Percentiles rank a stretch among this genome's conserved stretches.
phyloP scores from a whole-genome alignment of 2,888 invertebrate species.

The Dolomedes plantarius region DNA sequence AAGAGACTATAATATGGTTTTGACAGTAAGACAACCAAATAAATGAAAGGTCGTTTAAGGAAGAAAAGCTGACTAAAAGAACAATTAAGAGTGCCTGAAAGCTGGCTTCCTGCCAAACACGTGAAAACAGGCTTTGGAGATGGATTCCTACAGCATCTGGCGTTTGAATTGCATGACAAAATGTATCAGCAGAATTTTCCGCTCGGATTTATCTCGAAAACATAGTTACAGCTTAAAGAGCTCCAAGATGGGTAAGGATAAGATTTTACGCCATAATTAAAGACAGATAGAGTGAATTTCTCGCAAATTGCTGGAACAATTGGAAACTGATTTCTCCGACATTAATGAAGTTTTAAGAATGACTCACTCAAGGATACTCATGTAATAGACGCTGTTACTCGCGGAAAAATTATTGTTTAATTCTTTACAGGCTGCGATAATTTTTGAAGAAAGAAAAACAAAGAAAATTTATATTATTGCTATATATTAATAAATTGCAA shows the following conservation, averaged over 20 bases:
- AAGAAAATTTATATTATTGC: too few relatives aligned
- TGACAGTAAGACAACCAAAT: conserved; percentile 17
- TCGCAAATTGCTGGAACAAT: too few relatives aligned
- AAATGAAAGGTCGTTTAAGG: conserved; percentile 26
- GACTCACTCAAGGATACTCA: too few relatives aligned
- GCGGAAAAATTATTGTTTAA: too few relatives aligned
- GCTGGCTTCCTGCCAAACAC: conserved; percentile 29
- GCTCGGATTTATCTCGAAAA: conserved; percentile 7
- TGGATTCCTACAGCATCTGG: conserved; percentile 11
- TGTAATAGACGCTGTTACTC: too few relatives aligned
- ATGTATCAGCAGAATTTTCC: background rate
- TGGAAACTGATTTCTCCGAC: too few relatives aligned
- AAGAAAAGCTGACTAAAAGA: conserved; percentile 11
- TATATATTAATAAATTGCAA: too few relatives aligned
- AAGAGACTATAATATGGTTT: conserved; percentile 18
- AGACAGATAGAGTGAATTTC: background rate
- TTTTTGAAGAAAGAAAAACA: too few relatives aligned
- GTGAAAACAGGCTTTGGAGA: conserved; percentile 24
- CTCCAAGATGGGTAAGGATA: background rate
- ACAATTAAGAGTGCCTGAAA: conserved; percentile 26
- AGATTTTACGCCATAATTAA: background rate
- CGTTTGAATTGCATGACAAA: conserved; percentile 23
- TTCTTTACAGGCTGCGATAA: too few relatives aligned
- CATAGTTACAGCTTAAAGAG: background rate
- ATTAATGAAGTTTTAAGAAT: too few relatives aligned